Conservation (phyloP, 2,888 invertebrate genomes). For the Leptopilina syphax region DNA sequence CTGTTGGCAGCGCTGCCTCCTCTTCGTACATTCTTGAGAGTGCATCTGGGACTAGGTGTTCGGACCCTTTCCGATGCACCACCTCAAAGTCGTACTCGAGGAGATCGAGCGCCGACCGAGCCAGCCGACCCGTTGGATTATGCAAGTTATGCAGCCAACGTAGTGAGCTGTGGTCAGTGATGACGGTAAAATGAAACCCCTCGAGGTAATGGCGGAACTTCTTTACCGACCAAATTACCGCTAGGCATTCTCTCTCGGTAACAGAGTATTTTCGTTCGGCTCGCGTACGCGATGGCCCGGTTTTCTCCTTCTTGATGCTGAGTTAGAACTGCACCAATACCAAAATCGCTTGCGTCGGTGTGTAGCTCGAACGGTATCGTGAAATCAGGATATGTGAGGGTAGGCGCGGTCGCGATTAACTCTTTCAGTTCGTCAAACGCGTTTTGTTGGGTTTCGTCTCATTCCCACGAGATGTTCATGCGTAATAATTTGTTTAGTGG, state of each 20-base stretch:
- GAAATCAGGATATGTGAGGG: not conserved
- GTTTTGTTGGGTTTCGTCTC: slow-evolving; percentile 2
- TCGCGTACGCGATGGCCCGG: slow-evolving; percentile 43
- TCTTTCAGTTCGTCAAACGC: not conserved
- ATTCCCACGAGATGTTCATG: not conserved
- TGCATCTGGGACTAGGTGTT: slow-evolving; percentile 50
- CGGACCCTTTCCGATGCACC: slow-evolving; percentile 45
- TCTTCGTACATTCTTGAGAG: slow-evolving; percentile 49
- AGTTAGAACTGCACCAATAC: slow-evolving; percentile 19
- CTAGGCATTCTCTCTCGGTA: slow-evolving; percentile 49
- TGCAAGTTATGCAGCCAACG: slow-evolving; percentile 49
- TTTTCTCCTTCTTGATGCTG: slow-evolving; percentile 37
- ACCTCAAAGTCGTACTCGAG: slow-evolving; percentile 50
- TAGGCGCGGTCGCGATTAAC: not conserved
- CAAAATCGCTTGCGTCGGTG: slow-evolving; percentile 14
- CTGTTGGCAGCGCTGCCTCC: not conserved
- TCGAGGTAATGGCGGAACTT: slow-evolving; percentile 53
- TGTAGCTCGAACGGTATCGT: not conserved
- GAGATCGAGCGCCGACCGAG: slow-evolving; percentile 57
- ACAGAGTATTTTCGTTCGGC: slow-evolving; percentile 46
- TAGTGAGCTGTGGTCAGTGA: slow-evolving; percentile 50
- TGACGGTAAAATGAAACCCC: slow-evolving; percentile 51
- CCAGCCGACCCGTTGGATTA: slow-evolving; percentile 45
- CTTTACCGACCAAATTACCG: slow-evolving; percentile 46
- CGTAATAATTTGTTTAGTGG: not conserved